These are phyloP conservation scores for Cryptotermes secundus DNA, from an alignment of 1,140 invertebrate species.

Conservation along the genomic window DNA sequence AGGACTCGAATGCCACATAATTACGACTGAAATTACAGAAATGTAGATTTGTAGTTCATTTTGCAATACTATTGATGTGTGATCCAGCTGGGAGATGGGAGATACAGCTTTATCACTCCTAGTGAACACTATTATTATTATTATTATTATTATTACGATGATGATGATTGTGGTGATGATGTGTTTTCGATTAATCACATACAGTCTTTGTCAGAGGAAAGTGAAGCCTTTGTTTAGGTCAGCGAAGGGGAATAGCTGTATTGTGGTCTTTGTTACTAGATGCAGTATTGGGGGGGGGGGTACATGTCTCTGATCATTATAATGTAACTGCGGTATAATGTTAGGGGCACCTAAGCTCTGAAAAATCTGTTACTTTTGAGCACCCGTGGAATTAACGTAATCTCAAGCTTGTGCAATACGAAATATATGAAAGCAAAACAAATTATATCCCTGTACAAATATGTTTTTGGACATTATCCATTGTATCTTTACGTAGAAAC, in stretches of 20 bases:
- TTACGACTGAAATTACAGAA: constrained; percentile 10
- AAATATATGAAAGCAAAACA: no score
- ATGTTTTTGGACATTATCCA: no score
- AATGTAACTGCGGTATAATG: background rate
- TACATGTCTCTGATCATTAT: background rate
- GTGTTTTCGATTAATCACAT: constrained; percentile 15
- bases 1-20: background rate
- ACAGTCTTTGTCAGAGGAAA: constrained; percentile 19
- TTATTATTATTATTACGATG: background rate
- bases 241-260: background rate
- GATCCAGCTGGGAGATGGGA: background rate
- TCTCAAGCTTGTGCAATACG: no score
- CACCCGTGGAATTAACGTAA: no score
- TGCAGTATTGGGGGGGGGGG: background rate
- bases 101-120: background rate
- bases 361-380: no score
- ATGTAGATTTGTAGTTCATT: background rate
- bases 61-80: background rate
- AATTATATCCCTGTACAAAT: no score
- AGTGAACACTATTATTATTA: background rate
- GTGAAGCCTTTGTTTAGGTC: background rate
- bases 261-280: background rate
- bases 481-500: no score
- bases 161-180: background rate
- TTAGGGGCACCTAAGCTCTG: no score